A percentile compares a stretch with the other conserved stretches of the same genome.
Evolutionary conservation across 2,113 vertebrate genomes (phyloP).

Genomic region (Pelmatolapia mariae): DNA sequence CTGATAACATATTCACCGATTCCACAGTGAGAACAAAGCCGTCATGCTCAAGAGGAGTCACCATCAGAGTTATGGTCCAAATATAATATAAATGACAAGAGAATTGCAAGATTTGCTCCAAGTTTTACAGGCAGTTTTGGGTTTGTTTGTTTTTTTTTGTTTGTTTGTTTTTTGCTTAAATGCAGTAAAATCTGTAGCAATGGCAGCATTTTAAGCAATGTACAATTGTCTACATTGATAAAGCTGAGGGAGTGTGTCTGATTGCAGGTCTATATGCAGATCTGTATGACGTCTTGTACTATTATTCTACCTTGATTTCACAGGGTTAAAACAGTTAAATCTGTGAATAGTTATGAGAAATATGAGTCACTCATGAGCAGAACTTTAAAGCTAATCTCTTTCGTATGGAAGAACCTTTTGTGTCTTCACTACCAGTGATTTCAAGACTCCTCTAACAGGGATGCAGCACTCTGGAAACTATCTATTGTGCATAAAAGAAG

Average conservation of each 20-base stretch:
- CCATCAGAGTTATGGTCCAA: background rate
- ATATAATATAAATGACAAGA: background rate
- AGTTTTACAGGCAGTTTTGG: background rate
- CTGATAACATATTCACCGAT: background rate
- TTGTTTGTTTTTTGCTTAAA: background rate
- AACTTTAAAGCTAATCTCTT: background rate
- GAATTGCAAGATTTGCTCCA: background rate
- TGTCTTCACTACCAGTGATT: background rate
- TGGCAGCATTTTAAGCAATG: background rate
- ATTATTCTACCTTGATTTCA: background rate
- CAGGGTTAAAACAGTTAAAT: background rate
- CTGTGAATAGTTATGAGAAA: background rate
- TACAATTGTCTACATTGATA: background rate
- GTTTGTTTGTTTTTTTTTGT: accelerated
- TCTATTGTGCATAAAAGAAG: background rate
- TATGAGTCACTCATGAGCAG: background rate
- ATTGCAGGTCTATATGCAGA: background rate
- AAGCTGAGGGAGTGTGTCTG: background rate
- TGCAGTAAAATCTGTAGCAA: background rate
- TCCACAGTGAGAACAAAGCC: background rate
- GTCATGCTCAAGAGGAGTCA: background rate
- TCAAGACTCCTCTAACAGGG: background rate
- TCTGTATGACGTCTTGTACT: background rate
- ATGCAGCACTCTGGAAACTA: background rate
- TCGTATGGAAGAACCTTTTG: background rate